Percentiles rank a stretch among this genome's conserved stretches.
These are phyloP conservation scores for Drosophila percnosoma DNA, from an alignment of 2,888 invertebrate genomes.

Conservation along the genomic window DNA sequence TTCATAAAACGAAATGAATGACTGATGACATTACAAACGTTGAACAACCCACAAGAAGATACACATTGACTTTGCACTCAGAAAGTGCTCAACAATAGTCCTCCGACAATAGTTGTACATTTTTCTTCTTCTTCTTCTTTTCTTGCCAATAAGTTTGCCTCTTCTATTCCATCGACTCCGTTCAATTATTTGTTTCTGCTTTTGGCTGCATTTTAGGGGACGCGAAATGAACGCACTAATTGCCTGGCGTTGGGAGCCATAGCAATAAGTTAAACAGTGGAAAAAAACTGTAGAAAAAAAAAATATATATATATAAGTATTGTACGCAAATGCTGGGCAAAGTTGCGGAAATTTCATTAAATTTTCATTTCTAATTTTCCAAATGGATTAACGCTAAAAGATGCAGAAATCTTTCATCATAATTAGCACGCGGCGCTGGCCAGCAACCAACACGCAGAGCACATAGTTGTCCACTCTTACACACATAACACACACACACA, in stretches of 20 bases:
- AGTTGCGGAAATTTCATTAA: conserved; percentile 79
- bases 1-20: conserved; percentile 71
- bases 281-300: conserved; percentile 47
- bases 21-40: conserved; percentile 71
- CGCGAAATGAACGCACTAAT: conserved; percentile 37
- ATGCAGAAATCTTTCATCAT: conserved; percentile 83
- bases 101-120: conserved; percentile 35
- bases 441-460: conserved; percentile 53
- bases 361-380: conserved; percentile 83
- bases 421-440: conserved; percentile 76
- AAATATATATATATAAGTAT: background rate
- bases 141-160: conserved; percentile 23
- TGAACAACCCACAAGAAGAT: conserved; percentile 20
- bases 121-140: conserved; percentile 1
- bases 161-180: conserved; percentile 3
- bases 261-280: conserved; percentile 8
- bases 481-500: conserved; percentile 16
- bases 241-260: conserved; percentile 28
- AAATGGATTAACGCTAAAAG: conserved; percentile 83
- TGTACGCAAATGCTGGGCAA: conserved; percentile 47
- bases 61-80: conserved; percentile 45
- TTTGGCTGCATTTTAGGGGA: conserved; percentile 25
- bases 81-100: conserved; percentile 33
- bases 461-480: conserved; percentile 70
- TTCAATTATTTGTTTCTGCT: conserved; percentile 59